phyloP scores from a whole-genome alignment of 92 coral and sea anemone species.

The Diadumene lineata region DNA sequence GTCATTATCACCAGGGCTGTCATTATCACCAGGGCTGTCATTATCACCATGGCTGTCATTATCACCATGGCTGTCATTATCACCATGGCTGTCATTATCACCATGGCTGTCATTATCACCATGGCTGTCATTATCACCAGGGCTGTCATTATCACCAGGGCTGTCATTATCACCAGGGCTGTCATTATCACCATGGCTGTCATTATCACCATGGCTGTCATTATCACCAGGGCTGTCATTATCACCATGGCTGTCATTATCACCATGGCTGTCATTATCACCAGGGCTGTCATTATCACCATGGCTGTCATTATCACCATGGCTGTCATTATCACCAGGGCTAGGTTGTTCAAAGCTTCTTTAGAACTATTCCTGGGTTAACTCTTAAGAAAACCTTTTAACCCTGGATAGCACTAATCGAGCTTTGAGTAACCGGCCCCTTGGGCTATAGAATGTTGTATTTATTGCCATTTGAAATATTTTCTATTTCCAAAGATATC shows the following conservation, averaged over 20 bases:
- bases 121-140: neutral
- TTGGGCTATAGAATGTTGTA: no score
- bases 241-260: neutral
- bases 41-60: neutral
- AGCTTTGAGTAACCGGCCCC: no score
- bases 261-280: neutral
- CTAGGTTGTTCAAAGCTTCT: no score
- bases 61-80: neutral
- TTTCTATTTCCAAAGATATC: constrained; percentile 19
- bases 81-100: neutral
- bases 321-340: neutral
- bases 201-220: neutral
- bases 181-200: neutral
- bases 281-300: neutral
- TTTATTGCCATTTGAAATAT: neutral
- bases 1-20: neutral
- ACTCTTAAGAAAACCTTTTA: no score
- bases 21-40: neutral
- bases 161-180: neutral
- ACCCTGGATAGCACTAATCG: no score
- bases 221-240: neutral
- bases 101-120: neutral
- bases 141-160: neutral
- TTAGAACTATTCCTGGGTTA: no score
- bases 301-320: neutral